These are phyloP conservation scores for Paratilapia polleni DNA, from an alignment of 2,113 vertebrate species.

Conservation along the genomic window DNA sequence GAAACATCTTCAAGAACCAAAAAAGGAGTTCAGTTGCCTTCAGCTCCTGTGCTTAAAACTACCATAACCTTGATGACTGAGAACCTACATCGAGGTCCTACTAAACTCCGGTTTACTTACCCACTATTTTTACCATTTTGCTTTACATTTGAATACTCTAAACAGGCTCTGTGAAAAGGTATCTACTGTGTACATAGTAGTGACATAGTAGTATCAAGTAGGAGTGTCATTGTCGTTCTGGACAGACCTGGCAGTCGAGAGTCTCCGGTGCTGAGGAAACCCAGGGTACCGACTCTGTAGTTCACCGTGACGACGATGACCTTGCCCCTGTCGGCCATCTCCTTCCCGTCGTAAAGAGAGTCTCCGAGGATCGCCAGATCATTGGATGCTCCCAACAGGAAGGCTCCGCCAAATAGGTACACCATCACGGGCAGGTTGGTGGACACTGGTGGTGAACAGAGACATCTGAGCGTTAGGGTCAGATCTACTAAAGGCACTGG, in stretches of 20 bases:
- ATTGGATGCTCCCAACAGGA: slow-evolving; percentile 71
- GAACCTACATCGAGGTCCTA: too few species aligned
- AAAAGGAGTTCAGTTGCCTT: too few species aligned
- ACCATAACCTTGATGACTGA: too few species aligned
- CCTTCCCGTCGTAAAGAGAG: slow-evolving; percentile 71
- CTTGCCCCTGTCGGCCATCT: slow-evolving; percentile 65
- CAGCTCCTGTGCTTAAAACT: too few species aligned
- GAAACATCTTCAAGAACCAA: too few species aligned
- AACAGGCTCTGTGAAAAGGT: too few species aligned
- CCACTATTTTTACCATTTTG: too few species aligned
- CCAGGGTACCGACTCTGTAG: slow-evolving; percentile 72
- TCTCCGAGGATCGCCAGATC: slow-evolving; percentile 62
- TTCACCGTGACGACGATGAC: slow-evolving; percentile 71
- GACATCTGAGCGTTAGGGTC: background rate
- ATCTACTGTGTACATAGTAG: too few species aligned
- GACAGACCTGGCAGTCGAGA: slow-evolving; percentile 61
- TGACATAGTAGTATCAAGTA: too few species aligned
- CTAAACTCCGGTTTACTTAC: too few species aligned
- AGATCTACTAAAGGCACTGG: background rate
- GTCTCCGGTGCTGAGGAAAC: slow-evolving; percentile 73
- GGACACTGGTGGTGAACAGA: slow-evolving; percentile 43
- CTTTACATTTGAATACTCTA: too few species aligned
- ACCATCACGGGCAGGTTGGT: slow-evolving; percentile 68
- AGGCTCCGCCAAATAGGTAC: slow-evolving; percentile 72
- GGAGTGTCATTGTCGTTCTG: background rate